Evolutionary conservation across 2,113 vertebrate genomes (phyloP).

Genomic region (Heterochromis multidens): DNA sequence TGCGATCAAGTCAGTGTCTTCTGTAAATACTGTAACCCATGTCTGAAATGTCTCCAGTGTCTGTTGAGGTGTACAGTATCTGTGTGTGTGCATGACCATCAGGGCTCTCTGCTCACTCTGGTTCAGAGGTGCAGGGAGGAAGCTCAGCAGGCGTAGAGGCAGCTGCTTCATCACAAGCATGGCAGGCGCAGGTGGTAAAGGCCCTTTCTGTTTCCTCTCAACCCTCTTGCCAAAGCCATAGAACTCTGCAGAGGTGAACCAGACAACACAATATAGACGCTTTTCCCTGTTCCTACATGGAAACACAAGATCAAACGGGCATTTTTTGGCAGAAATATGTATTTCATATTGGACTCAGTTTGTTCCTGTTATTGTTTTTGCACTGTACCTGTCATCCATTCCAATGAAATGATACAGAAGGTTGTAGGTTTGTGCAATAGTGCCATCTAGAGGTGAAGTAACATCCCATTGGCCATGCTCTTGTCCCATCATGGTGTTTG

Average conservation of each 20-base stretch:
- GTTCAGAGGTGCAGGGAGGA: slow-evolving; percentile 36
- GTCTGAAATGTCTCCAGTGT: slow-evolving; percentile 4
- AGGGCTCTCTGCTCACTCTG: slow-evolving; percentile 54
- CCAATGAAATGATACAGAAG: not conserved
- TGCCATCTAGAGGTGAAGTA: slow-evolving; percentile 51
- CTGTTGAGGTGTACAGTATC: slow-evolving; percentile 7
- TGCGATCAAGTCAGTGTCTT: slow-evolving; percentile 55
- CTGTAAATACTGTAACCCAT: slow-evolving; percentile 60
- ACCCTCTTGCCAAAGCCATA: slow-evolving; percentile 73
- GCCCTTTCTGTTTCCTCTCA: slow-evolving; percentile 33
- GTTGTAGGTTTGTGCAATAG: slow-evolving; percentile 28
- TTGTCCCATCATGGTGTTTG: not conserved
- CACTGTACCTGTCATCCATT: slow-evolving; percentile 14
- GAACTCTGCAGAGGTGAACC: slow-evolving; percentile 55
- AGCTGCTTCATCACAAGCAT: slow-evolving; percentile 17
- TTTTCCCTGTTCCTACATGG: slow-evolving; percentile 9
- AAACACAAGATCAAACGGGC: slow-evolving; percentile 18
- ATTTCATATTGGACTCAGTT: not conserved
- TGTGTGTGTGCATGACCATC: slow-evolving; percentile 58
- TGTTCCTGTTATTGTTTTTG: not conserved
- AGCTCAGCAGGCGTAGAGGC: not conserved
- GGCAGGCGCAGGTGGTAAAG: not conserved
- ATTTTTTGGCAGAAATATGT: not conserved
- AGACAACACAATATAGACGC: not conserved
- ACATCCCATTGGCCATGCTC: not conserved